phyloP scores from a whole-genome alignment of 2,113 vertebrate genomes.

The Gymnorhina tibicen region DNA sequence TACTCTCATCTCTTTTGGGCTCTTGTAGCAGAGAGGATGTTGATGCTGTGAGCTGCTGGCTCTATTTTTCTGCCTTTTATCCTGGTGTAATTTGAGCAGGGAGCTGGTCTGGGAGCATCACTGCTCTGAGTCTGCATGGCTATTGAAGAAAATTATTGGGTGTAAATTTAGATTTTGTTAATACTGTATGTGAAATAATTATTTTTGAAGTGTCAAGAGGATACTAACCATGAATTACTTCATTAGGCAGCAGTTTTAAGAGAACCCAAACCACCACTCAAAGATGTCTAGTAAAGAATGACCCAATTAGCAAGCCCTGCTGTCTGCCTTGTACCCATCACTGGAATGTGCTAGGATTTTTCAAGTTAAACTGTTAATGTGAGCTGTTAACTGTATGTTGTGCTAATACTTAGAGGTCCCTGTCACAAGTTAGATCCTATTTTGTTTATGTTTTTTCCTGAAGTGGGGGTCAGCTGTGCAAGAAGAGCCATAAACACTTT shows the following conservation, averaged over 20 bases:
- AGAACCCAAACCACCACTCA: background rate
- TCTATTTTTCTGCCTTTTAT: background rate
- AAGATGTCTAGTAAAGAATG: background rate
- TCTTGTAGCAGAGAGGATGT: background rate
- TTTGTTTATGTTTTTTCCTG: background rate
- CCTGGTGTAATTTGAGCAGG: background rate
- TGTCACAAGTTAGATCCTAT: background rate
- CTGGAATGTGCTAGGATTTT: background rate
- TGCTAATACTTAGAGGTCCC: background rate
- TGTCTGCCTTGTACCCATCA: background rate
- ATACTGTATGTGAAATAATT: background rate
- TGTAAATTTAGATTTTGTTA: slow-evolving; percentile 3
- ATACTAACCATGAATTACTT: slow-evolving; percentile 23
- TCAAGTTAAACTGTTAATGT: background rate
- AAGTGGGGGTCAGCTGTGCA: background rate
- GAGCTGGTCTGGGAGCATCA: background rate
- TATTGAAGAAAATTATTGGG: background rate
- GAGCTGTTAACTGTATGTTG: background rate
- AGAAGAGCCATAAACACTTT: background rate
- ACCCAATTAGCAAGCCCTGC: slow-evolving; percentile 25
- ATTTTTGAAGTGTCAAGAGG: background rate
- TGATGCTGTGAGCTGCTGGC: background rate
- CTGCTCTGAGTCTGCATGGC: background rate
- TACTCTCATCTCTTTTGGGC: background rate
- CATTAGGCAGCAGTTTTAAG: slow-evolving; percentile 1